Conservation (phyloP, 2,113 vertebrate genomes). For the Mormyrus iriodes region DNA sequence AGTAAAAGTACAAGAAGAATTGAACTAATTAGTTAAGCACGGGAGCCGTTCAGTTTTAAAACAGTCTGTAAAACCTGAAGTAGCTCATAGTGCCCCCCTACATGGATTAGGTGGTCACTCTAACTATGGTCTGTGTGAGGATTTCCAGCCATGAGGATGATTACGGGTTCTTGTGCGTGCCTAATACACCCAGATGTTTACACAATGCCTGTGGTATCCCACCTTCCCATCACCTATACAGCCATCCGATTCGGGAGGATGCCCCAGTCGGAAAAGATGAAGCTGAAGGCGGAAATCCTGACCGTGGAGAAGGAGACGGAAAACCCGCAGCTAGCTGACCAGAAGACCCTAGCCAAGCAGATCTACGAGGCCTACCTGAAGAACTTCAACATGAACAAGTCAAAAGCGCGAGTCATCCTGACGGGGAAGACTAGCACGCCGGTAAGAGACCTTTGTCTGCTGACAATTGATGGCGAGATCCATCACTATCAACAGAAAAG, state of each 20-base stretch:
- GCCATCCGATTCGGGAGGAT: conserved; percentile 96
- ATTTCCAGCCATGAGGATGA: neutral
- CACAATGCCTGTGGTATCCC: neutral
- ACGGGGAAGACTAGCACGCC: conserved; percentile 87
- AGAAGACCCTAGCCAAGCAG: conserved; percentile 83
- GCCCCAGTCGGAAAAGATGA: conserved; percentile 94
- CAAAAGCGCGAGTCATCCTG: conserved; percentile 88
- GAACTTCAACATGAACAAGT: conserved; percentile 98
- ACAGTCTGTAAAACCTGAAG: neutral
- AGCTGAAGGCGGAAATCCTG: conserved; percentile 88
- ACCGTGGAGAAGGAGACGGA: conserved; percentile 72
- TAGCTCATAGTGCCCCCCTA: no score
- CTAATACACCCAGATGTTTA: neutral
- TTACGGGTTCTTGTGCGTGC: neutral
- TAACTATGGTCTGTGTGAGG: neutral
- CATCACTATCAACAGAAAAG: neutral
- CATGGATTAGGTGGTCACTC: neutral
- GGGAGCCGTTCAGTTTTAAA: neutral
- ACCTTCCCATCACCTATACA: conserved; percentile 42
- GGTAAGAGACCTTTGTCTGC: conserved; percentile 52
- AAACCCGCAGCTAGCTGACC: conserved; percentile 76
- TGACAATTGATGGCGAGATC: neutral
- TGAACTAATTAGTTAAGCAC: neutral
- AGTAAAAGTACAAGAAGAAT: neutral
- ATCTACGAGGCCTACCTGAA: conserved; percentile 95